Evolutionary conservation across 2,113 vertebrate species (phyloP).

Genomic region (Tylochromis polylepis): DNA sequence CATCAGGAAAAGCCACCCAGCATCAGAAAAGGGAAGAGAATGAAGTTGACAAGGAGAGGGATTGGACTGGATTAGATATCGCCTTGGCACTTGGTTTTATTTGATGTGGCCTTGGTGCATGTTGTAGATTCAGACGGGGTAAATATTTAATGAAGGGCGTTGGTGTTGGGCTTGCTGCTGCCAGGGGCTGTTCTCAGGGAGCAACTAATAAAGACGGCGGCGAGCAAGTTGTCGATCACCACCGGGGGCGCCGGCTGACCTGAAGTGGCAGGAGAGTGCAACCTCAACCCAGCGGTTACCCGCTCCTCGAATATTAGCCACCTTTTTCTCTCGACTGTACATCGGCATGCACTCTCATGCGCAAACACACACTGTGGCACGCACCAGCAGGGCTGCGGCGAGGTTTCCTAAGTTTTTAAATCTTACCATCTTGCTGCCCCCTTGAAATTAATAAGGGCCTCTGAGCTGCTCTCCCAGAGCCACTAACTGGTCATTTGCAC

Average conservation of each 20-base stretch:
- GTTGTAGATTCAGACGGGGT: conserved; percentile 49
- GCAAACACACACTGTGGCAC: not conserved
- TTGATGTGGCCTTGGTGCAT: conserved; percentile 47
- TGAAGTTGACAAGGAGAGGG: conserved; percentile 35
- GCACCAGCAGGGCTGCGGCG: not conserved
- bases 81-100: conserved; percentile 50
- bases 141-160: conserved; percentile 66
- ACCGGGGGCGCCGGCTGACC: conserved; percentile 1
- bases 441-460: conserved; percentile 60
- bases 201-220: conserved; percentile 49
- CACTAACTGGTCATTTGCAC: conserved; percentile 60
- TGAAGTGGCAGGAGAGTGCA: conserved; percentile 33
- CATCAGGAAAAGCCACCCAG: conserved; percentile 23
- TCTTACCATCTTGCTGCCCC: conserved; percentile 47
- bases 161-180: conserved; percentile 33
- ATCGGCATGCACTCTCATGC: not conserved
- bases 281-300: not conserved
- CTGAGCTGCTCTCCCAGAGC: conserved; percentile 53
- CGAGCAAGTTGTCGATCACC: conserved; percentile 41
- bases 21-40: conserved; percentile 18
- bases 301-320: conserved; percentile 4
- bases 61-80: conserved; percentile 57
- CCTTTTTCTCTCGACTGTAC: not conserved
- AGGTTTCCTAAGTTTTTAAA: conserved; percentile 51
- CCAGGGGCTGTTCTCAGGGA: conserved; percentile 32